Base-by-base conservation (phyloP, 2,797 vertebrate genomes). In the Leontocebus nigricollis region DNA sequence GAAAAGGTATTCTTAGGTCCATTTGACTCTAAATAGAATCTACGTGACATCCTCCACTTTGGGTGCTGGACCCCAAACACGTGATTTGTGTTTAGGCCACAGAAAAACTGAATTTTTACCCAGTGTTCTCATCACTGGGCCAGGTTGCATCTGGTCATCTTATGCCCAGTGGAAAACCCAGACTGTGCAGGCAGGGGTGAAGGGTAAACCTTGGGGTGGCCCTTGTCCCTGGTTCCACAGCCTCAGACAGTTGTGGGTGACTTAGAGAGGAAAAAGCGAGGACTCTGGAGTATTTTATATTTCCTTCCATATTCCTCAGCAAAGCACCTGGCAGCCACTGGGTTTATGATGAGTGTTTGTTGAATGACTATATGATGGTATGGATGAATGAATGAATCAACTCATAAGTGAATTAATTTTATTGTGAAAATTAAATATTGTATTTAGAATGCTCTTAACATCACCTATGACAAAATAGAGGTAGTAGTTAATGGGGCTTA, bases 61-160 rank as follows among this genome's bases (percentile, higher is more conserved):
- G 70, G 4, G 33, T 1, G 12, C 10, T 20, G 4, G 44, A 14
- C 6, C 27, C 70, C n/a, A 76, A 13, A 33, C 7, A 17, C n/a
- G 27, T 30, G 27, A 17, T 73, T 33, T 48, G 57, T 11, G 46
- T 10, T 50, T 20, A n/a, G 75, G 33, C 64, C 50, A 55, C 67
- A 48, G 33, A 33, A 72, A 48, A 59, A 14, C 11, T 5, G 52
- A 55, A 24, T 48, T 72, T 44, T 90, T 8, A 13, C 11, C 80
- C 10, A 5, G 0, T 11, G 4, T 44, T 36, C 72, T 41, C 11
- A 15, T 24, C 33, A 13, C 17, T 24, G 39, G 1, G 30, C 41
- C 48, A 80, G 61, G 55, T 46, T 55, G 15, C 48, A 4, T 72
- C 90, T 57, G 64, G 30, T 27, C 50, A 7, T 73, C 36, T 57